A percentile compares a stretch with the other conserved stretches of the same genome.
Conservation (phyloP, 2,113 vertebrate genomes). For the Callorhinus ursinus region DNA sequence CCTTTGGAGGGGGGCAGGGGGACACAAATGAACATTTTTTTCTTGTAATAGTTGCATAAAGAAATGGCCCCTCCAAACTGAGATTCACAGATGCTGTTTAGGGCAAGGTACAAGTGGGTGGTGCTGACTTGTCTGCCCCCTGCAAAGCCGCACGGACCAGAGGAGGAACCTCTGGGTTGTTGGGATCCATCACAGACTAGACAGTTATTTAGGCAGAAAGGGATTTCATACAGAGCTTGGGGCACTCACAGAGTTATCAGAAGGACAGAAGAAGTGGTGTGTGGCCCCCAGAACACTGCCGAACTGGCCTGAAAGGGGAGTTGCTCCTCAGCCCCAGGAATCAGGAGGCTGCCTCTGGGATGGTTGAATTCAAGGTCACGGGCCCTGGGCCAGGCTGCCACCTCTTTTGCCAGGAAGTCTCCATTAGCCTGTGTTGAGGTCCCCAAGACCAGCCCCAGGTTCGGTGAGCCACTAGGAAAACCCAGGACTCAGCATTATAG, state of each 20-base stretch:
- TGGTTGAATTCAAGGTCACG: neutral
- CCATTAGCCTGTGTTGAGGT: too few relatives aligned
- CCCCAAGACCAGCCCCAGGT: neutral
- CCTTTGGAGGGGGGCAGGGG: neutral
- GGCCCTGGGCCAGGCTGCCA: neutral
- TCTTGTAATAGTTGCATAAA: rapidly evolving
- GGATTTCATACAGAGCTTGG: neutral
- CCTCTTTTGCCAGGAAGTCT: neutral
- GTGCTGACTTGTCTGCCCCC: neutral
- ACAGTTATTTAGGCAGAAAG: neutral
- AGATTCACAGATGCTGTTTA: neutral
- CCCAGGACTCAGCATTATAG: neutral
- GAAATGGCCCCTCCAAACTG: neutral
- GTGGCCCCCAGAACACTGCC: neutral
- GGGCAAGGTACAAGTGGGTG: neutral
- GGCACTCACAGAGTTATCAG: rapidly evolving
- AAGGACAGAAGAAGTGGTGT: neutral
- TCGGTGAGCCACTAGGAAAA: rapidly evolving
- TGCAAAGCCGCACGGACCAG: rapidly evolving
- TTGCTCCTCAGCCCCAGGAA: too few relatives aligned
- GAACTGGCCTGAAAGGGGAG: rapidly evolving
- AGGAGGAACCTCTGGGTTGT: too few relatives aligned
- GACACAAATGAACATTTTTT: neutral
- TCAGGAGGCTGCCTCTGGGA: neutral
- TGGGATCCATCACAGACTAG: rapidly evolving